Evolutionary conservation across 2,888 invertebrate genomes (phyloP), one percentile per base, ranked within the genome.

Genomic region (Amphipyra tragopoginis): DNA sequence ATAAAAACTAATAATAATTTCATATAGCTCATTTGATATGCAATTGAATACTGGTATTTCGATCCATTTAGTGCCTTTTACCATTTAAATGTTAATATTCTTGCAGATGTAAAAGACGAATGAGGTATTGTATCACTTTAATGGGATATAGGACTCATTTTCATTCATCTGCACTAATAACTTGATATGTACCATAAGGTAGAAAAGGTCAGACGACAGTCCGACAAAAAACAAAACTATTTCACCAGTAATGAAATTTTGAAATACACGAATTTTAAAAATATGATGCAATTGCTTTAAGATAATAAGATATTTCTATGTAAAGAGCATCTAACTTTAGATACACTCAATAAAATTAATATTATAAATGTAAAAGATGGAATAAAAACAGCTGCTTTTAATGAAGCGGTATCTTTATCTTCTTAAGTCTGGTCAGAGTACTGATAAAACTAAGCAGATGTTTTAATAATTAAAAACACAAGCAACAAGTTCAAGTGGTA

Each of bases 371-470:
- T 2, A 38, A n/a, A n/a, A 6, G n/a, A 49, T 2, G 39, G 13
- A 13, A 29, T 14, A 14, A 14, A 10, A 9, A 2, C 26, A 36
- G 36, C 36, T 49, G 36, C 36, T 49, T 53, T 33, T 48, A 48
- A 48, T 11, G 65, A 67, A 64, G 72, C 66, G 52, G 51, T 40
- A 36, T 38, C 51, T 48, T 55, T 29, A 59, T 47, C 38, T 61
- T 21, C 50, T 56, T 34, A 0, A 59, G 42, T 11, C 29, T 42
- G 45, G 14, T 40, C n/a, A 29, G 38, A 42, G 21, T 7, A n/a
- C 60, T 44, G 74, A 73, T 67, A 60, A 73, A 73, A 50, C 53
- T 8, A 21, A 14, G 57, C 75, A 74, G 75, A 62, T 74, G 70
- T 68, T 62, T 44, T 55, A 29, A 62, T 74, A 74, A 62, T 57